These are phyloP conservation scores for Eutrigla gurnardus DNA, from an alignment of 2,797 vertebrate species.

Conservation along the genomic window DNA sequence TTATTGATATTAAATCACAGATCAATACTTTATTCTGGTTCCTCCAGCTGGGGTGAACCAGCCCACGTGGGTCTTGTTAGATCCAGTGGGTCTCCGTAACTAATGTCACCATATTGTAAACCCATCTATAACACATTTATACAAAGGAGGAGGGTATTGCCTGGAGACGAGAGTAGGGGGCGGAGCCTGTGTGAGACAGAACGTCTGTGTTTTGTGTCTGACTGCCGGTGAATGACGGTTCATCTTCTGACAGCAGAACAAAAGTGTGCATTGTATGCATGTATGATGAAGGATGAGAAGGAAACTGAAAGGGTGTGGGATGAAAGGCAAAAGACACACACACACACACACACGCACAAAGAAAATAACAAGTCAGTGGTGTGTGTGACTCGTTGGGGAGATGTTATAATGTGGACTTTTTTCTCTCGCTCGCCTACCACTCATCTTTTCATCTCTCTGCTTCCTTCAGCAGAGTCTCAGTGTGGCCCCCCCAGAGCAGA, in stretches of 20 bases:
- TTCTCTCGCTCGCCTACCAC: conserved; percentile 43
- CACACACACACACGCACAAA: conserved; percentile 20
- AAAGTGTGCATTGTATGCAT: background rate
- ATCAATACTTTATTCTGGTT: no score
- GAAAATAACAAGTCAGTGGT: conserved; percentile 52
- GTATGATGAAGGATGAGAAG: conserved; percentile 14
- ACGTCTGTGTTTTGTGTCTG: background rate
- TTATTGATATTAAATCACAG: no score
- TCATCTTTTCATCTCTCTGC: conserved; percentile 45
- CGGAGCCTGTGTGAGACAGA: no score
- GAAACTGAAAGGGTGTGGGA: conserved; percentile 5
- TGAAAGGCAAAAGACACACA: conserved; percentile 39
- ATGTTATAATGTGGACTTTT: conserved; percentile 56
- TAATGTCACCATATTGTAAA: no score
- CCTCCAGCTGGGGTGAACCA: no score
- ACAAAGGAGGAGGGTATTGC: no score
- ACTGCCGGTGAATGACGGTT: background rate
- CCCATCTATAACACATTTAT: no score
- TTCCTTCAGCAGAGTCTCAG: conserved; percentile 29
- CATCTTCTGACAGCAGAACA: background rate
- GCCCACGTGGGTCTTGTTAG: no score
- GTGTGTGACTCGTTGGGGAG: conserved; percentile 48
- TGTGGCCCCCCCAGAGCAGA: conserved; percentile 52
- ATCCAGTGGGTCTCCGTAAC: no score
- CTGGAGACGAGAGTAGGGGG: no score